Evolutionary conservation across 2,888 invertebrate species (phyloP), one percentile per base, ranked within the genome.

Genomic region (Lasioglossum malachurum): DNA sequence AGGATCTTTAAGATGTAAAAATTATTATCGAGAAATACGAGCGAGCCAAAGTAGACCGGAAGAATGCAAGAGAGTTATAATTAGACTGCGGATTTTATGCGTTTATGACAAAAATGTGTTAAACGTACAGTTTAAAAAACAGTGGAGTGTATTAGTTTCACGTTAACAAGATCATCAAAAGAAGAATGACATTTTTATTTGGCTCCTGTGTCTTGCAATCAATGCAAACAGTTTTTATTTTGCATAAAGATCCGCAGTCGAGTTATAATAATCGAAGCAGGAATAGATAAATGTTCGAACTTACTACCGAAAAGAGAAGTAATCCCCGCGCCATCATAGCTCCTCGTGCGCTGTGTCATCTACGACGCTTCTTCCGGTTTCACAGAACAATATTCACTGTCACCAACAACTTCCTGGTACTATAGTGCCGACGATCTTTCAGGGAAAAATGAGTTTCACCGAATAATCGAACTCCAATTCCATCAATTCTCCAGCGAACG

Each of bases 271-370:
- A 53, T 23, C 23, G 10, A 23, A 23, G 10, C 10, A 53, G 23
- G 8, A 49, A 16, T 2, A 53, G 2, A 49, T 5, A 19, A 19
- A 23, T 23, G 8, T 16, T n/a, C n/a, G 64, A 76, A 69, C 86
- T 91, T 82, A 90, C 90, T 91, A 89, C 78, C 14, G 89, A 23
- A 49, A 84, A n/a, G 27, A 87, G 64, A 41, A 82, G 74, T 44
- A 86, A 81, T 74, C 79, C 67, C 74, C 87, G 72, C 69, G 84
- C 72, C 87, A 81, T 88, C 79, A 84, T 90, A 60, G 60, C 69
- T 82, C 53, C 76, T 35, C 60, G 23, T 76, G 19, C 31, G 35
- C 41, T 83, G 49, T 83, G 27, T 84, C 88, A 87, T 87, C 74
- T 79, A 90, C 80, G 38, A 46, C 82, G 38, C 57, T 38, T 80